Conservation (phyloP, 2,888 invertebrate species). For the Ophion costatus region DNA sequence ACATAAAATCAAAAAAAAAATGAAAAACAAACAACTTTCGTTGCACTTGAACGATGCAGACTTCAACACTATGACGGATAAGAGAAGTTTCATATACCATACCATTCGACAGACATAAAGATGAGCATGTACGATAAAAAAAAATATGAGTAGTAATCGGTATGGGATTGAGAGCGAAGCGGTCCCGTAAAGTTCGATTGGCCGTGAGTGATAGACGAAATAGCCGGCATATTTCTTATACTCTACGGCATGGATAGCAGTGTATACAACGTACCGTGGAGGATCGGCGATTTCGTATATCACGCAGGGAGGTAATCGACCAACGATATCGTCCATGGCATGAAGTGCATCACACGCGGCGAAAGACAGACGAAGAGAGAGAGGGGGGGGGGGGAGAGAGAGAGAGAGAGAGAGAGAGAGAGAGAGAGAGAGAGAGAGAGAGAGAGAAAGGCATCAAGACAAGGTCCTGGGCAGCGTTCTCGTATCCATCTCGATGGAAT, state of each 20-base stretch:
- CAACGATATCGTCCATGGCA: conserved; percentile 52
- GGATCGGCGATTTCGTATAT: conserved; percentile 58
- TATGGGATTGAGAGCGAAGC: conserved; percentile 32
- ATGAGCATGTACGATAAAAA: conserved; percentile 48
- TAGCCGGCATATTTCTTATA: conserved; percentile 37
- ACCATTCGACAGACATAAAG: background rate
- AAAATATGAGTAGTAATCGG: conserved; percentile 40
- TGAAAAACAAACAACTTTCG: too few species aligned
- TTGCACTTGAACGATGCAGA: too few species aligned
- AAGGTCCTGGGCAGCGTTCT: conserved; percentile 30
- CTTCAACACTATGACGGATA: background rate
- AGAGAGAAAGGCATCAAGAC: conserved; percentile 15
- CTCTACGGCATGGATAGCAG: conserved; percentile 7
- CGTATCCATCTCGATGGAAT: conserved; percentile 60
- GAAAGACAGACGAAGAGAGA: conserved; percentile 8
- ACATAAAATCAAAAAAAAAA: too few species aligned
- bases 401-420: background rate
- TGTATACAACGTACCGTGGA: conserved; percentile 14
- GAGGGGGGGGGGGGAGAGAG: too few species aligned
- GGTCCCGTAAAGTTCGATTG: conserved; percentile 63
- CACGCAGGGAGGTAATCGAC: conserved; percentile 58
- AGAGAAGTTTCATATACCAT: conserved; percentile 32
- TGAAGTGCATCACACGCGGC: conserved; percentile 38
- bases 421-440: conserved; percentile 18
- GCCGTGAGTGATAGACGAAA: conserved; percentile 52